Conservation (phyloP, 92 coral and sea anemone species). For the Bergia sp. region DNA sequence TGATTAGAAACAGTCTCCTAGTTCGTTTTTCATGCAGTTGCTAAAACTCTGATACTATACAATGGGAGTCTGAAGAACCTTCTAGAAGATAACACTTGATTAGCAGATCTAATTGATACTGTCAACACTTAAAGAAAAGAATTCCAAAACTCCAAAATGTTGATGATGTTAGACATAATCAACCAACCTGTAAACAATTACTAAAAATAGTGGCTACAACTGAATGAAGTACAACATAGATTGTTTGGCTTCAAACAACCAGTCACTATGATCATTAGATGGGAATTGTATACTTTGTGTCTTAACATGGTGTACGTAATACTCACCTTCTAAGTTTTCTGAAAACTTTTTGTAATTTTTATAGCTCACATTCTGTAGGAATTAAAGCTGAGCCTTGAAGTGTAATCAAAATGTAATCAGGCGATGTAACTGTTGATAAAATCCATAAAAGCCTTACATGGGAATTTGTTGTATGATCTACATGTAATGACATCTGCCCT, state of each 20-base stretch:
- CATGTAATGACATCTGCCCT: not conserved
- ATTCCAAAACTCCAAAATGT: constrained; percentile 22
- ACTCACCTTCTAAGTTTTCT: not conserved
- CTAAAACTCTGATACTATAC: not conserved
- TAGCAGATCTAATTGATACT: not conserved
- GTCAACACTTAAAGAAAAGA: constrained; percentile 38
- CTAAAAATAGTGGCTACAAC: not conserved
- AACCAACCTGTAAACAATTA: constrained; percentile 1
- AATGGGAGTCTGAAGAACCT: constrained; percentile 23
- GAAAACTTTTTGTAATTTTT: not conserved
- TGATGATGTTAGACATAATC: not conserved
- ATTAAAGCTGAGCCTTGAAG: not conserved
- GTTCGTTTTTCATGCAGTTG: not conserved
- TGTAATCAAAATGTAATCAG: constrained; percentile 22
- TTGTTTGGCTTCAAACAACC: not conserved
- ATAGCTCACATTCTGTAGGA: not conserved
- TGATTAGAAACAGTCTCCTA: not conserved
- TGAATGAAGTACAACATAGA: not conserved
- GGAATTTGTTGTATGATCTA: not conserved
- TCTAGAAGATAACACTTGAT: constrained; percentile 15
- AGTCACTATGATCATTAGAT: not conserved
- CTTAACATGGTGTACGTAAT: no score
- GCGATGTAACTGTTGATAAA: constrained; percentile 24
- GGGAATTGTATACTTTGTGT: not conserved
- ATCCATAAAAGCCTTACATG: not conserved